A percentile compares a stretch with the other conserved stretches of the same genome.
Conservation (phyloP, 2,113 vertebrate genomes). For the Picathartes gymnocephalus region DNA sequence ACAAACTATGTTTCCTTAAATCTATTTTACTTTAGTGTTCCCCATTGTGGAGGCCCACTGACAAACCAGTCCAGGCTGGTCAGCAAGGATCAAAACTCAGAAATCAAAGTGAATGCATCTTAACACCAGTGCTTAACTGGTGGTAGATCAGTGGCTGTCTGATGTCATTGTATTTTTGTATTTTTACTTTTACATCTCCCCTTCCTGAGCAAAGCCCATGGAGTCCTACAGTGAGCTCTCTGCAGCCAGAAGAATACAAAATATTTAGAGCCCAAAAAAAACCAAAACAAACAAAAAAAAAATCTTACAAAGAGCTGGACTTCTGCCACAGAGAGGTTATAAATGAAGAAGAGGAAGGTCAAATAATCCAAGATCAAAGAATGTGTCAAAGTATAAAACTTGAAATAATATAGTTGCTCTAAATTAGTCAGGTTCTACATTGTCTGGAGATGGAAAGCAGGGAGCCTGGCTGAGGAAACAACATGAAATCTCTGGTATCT, state of each 20-base stretch:
- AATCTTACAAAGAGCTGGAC: neutral
- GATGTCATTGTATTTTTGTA: neutral
- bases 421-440: neutral
- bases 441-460: neutral
- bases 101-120: neutral
- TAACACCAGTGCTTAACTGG: neutral
- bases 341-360: neutral
- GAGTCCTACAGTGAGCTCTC: neutral
- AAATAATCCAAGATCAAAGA: neutral
- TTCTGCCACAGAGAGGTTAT: neutral
- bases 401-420: neutral
- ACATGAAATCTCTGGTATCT: neutral
- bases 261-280: neutral
- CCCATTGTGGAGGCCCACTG: neutral
- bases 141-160: neutral
- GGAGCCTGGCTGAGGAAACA: neutral
- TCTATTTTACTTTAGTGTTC: neutral
- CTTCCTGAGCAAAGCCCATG: neutral
- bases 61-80: neutral
- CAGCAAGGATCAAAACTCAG: neutral
- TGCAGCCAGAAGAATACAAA: neutral
- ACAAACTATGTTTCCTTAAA: neutral
- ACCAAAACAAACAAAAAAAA: no score
- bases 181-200: neutral
- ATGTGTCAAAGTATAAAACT: neutral